Percentiles rank a stretch among this genome's conserved stretches.
Evolutionary conservation across 2,113 vertebrate species (phyloP).

Genomic region (Alosa alosa): DNA sequence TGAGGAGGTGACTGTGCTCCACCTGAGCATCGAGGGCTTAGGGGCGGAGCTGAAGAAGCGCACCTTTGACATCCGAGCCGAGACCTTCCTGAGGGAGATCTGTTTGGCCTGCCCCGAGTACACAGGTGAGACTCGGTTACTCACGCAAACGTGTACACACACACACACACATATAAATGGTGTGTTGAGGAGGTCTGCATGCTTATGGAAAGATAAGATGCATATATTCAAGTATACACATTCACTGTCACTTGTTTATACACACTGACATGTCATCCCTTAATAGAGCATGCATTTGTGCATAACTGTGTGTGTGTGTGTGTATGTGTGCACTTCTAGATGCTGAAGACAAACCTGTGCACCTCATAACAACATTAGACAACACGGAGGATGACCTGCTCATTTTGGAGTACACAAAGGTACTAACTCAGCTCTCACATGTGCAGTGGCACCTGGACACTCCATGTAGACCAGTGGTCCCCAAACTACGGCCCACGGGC

Average conservation of each 20-base stretch:
- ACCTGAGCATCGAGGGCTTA: slow-evolving; percentile 79
- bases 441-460: background rate
- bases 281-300: background rate
- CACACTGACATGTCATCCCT: too few species aligned
- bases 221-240: background rate
- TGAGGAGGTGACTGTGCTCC: slow-evolving; percentile 80
- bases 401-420: slow-evolving; percentile 86
- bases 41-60: slow-evolving; percentile 86
- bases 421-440: slow-evolving; percentile 51
- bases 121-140: slow-evolving; percentile 70
- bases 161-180: background rate
- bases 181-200: too few species aligned
- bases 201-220: too few species aligned
- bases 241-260: background rate
- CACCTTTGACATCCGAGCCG: slow-evolving; percentile 86
- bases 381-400: slow-evolving; percentile 89
- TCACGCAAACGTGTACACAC: slow-evolving; percentile 19
- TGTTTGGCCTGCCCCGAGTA: slow-evolving; percentile 91
- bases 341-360: slow-evolving; percentile 82
- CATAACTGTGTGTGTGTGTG: background rate
- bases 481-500: too few species aligned
- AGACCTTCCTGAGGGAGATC: slow-evolving; percentile 87
- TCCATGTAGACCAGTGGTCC: too few species aligned
- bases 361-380: slow-evolving; percentile 91
- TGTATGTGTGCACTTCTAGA: slow-evolving; percentile 68